A percentile compares a stretch with the other conserved stretches of the same genome.
These are phyloP conservation scores for Holcopasites calliopsidis DNA, from an alignment of 1,140 invertebrate genomes.

Conservation along the genomic window DNA sequence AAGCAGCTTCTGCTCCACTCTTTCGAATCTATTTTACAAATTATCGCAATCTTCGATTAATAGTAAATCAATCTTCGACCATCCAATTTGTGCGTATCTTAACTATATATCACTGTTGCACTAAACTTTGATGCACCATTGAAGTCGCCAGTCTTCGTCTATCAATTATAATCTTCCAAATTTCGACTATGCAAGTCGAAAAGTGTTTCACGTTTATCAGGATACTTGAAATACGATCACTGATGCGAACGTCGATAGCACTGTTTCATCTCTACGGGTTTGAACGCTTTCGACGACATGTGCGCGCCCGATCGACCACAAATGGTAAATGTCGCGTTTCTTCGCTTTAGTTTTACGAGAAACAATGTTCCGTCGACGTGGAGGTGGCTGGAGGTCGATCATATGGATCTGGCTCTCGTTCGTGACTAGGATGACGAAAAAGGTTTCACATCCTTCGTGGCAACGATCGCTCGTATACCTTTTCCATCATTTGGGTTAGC, in stretches of 20 bases:
- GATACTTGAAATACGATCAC: neutral
- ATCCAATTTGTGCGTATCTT: no score
- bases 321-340: constrained; percentile 66
- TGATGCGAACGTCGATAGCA: no score
- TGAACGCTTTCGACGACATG: neutral
- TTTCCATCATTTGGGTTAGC: constrained; percentile 8
- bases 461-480: constrained; percentile 10
- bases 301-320: constrained; percentile 43
- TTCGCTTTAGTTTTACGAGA: constrained; percentile 53
- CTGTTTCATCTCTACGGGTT: neutral
- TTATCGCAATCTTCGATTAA: no score
- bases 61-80: no score
- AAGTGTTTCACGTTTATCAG: no score
- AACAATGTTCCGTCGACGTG: constrained; percentile 41
- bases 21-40: no score
- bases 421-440: constrained; percentile 68
- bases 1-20: no score
- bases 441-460: constrained; percentile 45
- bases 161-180: no score
- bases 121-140: no score
- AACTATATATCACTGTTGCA: no score
- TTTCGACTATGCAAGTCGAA: no score
- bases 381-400: constrained; percentile 64
- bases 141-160: no score
- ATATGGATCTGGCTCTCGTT: constrained; percentile 72